Percentiles rank a stretch among this genome's conserved stretches.
phyloP scores from a whole-genome alignment of 2,797 vertebrate genomes.

The Crenichthys baileyi region DNA sequence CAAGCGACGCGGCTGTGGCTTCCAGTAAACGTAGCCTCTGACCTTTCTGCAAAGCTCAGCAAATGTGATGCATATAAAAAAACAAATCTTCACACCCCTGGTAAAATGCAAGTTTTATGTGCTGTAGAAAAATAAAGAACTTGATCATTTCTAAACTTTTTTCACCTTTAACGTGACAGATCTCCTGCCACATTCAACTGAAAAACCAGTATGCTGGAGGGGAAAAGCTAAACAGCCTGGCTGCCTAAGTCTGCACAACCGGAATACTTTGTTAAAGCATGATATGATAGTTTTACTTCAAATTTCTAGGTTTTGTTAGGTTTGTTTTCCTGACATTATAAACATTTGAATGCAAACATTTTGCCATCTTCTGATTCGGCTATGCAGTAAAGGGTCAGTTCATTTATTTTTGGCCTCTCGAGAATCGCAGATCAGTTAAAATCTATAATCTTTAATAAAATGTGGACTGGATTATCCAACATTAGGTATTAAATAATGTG shows the following conservation, averaged over 20 bases:
- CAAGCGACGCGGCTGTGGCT: slow-evolving; percentile 83
- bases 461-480: neutral
- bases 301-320: too few relatives aligned
- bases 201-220: neutral
- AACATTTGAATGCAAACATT: neutral
- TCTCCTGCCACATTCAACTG: neutral
- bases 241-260: neutral
- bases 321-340: too few relatives aligned
- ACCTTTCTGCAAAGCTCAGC: slow-evolving; percentile 77
- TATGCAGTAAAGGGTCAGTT: neutral
- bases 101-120: neutral
- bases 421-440: neutral
- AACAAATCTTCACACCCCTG: neutral
- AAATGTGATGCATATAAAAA: neutral
- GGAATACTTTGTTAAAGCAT: neutral
- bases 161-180: neutral
- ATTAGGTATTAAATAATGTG: neutral
- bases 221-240: neutral
- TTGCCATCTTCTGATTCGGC: neutral
- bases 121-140: neutral
- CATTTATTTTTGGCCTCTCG: neutral
- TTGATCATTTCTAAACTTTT: neutral
- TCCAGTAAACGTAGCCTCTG: slow-evolving; percentile 62
- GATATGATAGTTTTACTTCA: too few relatives aligned
- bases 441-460: neutral